Evolutionary conservation across 2,888 invertebrate genomes (phyloP), one percentile per base, ranked within the genome.

Genomic region (Polia nebulosa): DNA sequence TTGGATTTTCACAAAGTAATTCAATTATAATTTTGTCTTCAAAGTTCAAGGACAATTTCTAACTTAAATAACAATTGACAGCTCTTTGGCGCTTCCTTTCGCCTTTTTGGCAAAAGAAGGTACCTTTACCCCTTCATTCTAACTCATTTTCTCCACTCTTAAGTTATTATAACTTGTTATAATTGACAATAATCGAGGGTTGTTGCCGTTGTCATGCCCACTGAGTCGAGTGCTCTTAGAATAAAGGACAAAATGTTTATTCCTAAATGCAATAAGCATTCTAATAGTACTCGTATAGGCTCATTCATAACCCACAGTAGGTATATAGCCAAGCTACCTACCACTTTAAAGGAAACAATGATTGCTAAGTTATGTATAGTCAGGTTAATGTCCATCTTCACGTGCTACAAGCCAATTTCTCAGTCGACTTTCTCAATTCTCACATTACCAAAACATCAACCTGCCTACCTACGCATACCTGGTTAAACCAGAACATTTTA

Each of bases 381-480:
- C 11, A 72, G 53, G 36, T 78, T 47, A 72, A 58, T 55, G 72
- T 60, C 41, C 78, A 60, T 29, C 53, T 49, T 72, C 25, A 49
- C 78, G 60, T 72, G 72, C 53, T 58, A 44, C 1, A 36, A 55
- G 15, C 17, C 53, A 49, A 47, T 72, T 20, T 27, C 39, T 52
- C 57, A 70, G 20, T 11, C 9, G 7, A 69, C 70, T 76, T 70
- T 72, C 76, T 69, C 49, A 4, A 51, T 45, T 39, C 20, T 39
- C 51, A 45, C 20, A 44, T 76, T 71, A 71, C 20, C 49, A 20
- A 69, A 76, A 51, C 36, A 49, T 3, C 17, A 32, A 56, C 41
- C 4, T 36, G 53, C 27, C 17, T 34, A 44, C 22, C 20, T 41
- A 27, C 29, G 9, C 17, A 29, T 15, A 17, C 17, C 7, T 44